Evolutionary conservation across 2,797 vertebrate genomes (phyloP).

Genomic region (Etheostoma nigrum): DNA sequence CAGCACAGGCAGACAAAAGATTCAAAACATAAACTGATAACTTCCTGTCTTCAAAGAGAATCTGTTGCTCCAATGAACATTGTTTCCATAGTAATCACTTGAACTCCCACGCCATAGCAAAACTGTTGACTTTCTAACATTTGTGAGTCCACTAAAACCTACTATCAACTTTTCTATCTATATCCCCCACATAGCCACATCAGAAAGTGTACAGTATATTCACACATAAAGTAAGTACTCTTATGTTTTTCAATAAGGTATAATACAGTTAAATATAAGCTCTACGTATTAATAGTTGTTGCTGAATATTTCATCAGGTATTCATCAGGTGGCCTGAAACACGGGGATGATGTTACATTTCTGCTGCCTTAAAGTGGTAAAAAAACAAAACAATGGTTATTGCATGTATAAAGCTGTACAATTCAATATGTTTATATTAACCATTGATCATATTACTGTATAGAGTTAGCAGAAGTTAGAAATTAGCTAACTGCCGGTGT

Average conservation of each 20-base stretch:
- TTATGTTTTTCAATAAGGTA: not conserved
- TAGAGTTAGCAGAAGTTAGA: too few relatives aligned
- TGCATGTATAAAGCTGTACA: too few relatives aligned
- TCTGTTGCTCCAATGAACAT: not conserved
- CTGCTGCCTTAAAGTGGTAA: too few relatives aligned
- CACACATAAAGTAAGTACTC: accelerated
- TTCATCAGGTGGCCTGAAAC: too few relatives aligned
- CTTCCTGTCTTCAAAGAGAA: not conserved
- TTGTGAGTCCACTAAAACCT: not conserved
- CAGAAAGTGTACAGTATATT: not conserved
- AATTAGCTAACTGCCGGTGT: too few relatives aligned
- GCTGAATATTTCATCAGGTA: not conserved
- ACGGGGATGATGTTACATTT: too few relatives aligned
- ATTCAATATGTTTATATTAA: too few relatives aligned
- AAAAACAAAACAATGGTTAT: too few relatives aligned
- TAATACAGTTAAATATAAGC: not conserved
- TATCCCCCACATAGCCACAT: not conserved
- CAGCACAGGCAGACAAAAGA: not conserved
- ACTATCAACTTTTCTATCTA: not conserved
- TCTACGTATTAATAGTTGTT: not conserved
- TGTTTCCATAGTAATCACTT: not conserved
- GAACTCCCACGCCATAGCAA: not conserved
- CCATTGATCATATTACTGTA: too few relatives aligned
- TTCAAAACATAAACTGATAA: slow-evolving; percentile 1
- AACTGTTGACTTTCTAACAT: not conserved